Percentiles rank a stretch among this genome's conserved stretches.
Evolutionary conservation across 1,140 invertebrate species (phyloP).

Genomic region (Hylyphantes graminicola): DNA sequence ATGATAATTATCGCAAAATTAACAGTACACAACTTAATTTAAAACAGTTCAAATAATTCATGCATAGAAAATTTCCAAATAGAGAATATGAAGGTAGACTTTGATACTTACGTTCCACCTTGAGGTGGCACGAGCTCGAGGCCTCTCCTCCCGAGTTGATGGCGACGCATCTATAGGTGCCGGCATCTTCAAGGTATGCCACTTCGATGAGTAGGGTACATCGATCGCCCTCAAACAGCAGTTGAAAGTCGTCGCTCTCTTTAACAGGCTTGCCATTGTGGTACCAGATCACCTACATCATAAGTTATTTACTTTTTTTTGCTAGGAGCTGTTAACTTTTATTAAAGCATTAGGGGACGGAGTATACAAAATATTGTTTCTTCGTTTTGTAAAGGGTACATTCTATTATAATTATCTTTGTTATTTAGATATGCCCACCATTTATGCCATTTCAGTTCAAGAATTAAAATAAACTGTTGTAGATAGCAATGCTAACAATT

Average conservation of each 20-base stretch:
- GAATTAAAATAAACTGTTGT: too few relatives aligned
- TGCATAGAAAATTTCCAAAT: neutral
- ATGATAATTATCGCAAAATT: neutral
- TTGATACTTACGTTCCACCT: conserved; percentile 67
- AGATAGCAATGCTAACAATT: too few relatives aligned
- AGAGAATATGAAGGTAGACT: neutral
- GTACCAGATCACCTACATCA: conserved; percentile 81
- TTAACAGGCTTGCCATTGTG: conserved; percentile 85
- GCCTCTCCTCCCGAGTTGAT: conserved; percentile 85
- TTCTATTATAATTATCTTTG: too few relatives aligned
- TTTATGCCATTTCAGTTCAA: too few relatives aligned
- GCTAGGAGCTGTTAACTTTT: too few relatives aligned
- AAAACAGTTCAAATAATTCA: neutral
- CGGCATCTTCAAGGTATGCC: conserved; percentile 83
- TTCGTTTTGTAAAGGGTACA: too few relatives aligned
- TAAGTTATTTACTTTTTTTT: neutral
- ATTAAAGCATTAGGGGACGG: too few relatives aligned
- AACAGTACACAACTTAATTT: neutral
- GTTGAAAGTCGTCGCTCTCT: conserved; percentile 83
- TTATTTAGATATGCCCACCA: too few relatives aligned
- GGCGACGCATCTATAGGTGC: conserved; percentile 88
- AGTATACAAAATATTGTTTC: too few relatives aligned
- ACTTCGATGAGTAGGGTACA: conserved; percentile 87
- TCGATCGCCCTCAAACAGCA: conserved; percentile 83
- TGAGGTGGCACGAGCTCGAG: conserved; percentile 79